Evolutionary conservation across 2,113 vertebrate species (phyloP).

Genomic region (Myotis yumanensis): DNA sequence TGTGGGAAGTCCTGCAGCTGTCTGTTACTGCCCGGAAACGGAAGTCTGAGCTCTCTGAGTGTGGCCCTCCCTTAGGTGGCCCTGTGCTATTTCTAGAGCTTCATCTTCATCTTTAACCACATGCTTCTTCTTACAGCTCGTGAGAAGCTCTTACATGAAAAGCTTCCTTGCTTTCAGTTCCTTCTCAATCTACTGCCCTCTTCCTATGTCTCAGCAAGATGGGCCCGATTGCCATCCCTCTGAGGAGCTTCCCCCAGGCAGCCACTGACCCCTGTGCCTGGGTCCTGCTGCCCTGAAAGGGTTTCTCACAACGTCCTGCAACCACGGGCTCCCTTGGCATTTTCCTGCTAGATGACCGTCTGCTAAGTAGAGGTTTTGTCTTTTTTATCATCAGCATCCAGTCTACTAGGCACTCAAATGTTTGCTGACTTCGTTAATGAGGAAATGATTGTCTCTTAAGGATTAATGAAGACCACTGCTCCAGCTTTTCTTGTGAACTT

Average conservation of each 20-base stretch:
- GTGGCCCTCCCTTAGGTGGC: neutral
- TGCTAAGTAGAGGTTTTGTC: neutral
- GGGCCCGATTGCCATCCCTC: neutral
- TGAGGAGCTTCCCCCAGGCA: neutral
- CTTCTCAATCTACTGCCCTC: neutral
- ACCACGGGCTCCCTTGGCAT: neutral
- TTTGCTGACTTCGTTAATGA: constrained; percentile 31
- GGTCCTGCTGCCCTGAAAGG: neutral
- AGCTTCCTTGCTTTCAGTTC: neutral
- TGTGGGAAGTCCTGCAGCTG: neutral
- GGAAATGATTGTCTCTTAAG: constrained; percentile 1
- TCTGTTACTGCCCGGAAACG: neutral
- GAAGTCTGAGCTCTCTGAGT: neutral
- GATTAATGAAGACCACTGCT: constrained; percentile 35
- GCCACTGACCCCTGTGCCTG: neutral
- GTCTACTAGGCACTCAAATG: neutral
- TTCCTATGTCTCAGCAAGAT: neutral
- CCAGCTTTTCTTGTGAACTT: constrained; percentile 7
- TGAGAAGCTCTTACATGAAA: neutral
- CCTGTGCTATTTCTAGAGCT: constrained; percentile 1
- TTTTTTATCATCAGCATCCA: neutral
- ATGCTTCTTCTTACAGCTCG: neutral
- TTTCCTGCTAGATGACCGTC: neutral
- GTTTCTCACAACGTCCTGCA: neutral
- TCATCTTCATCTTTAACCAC: neutral